phyloP scores from a whole-genome alignment of 2,797 vertebrate species.

The Carcharodon carcharias region DNA sequence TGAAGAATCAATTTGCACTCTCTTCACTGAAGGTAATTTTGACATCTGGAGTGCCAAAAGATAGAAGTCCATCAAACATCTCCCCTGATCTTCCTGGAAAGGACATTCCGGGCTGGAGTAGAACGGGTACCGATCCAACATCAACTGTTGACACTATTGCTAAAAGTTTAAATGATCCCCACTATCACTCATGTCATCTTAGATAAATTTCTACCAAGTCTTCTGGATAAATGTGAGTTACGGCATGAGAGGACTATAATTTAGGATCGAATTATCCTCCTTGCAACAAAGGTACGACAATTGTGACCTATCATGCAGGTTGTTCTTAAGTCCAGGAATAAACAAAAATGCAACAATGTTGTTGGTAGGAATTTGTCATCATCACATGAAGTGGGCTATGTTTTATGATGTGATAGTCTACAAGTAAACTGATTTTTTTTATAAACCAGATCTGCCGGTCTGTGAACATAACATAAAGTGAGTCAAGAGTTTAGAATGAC shows the following conservation, averaged over 20 bases:
- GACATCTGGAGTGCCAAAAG: neutral
- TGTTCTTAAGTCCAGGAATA: neutral
- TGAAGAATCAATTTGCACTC: neutral
- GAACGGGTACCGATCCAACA: neutral
- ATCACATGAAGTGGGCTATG: neutral
- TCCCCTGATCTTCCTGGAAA: no score
- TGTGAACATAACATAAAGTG: neutral
- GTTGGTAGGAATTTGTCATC: conserved; percentile 12
- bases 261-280: neutral
- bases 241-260: neutral
- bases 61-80: neutral
- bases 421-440: neutral
- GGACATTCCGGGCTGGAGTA: neutral
- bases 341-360: neutral
- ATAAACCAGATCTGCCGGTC: conserved; percentile 9
- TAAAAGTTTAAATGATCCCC: neutral
- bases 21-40: neutral
- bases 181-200: neutral
- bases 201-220: neutral
- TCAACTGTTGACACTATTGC: neutral
- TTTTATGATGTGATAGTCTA: neutral
- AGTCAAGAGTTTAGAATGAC: neutral
- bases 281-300: neutral
- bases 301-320: neutral
- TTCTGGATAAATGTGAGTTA: neutral